Conservation (phyloP, 2,888 invertebrate species). For the Amblyteles armatorius region DNA sequence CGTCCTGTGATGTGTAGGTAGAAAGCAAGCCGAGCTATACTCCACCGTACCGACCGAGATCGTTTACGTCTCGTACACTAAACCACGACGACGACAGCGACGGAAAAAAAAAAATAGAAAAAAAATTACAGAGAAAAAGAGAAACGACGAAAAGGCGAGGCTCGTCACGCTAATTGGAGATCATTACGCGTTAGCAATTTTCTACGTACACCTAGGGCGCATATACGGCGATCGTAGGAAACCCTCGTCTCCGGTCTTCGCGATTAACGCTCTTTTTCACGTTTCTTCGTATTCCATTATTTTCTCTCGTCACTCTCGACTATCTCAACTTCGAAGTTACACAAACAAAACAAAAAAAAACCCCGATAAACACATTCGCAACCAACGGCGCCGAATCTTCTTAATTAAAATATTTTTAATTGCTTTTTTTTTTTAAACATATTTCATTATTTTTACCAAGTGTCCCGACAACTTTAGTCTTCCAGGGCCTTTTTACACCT, state of each 20-base stretch:
- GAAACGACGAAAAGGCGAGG: constrained; percentile 57
- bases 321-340: neutral
- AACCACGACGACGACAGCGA: constrained; percentile 45
- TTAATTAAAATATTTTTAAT: constrained; percentile 10
- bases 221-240: neutral
- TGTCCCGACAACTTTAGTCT: neutral
- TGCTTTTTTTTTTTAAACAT: neutral
- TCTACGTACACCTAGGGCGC: constrained; percentile 71
- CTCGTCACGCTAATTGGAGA: constrained; percentile 78
- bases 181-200: constrained; percentile 76
- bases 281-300: constrained; percentile 46
- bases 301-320: neutral
- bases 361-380: neutral
- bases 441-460: neutral
- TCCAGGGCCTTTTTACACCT: neutral
- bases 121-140: constrained; percentile 22
- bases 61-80: constrained; percentile 68
- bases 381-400: neutral
- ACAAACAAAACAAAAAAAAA: neutral
- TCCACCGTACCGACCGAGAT: constrained; percentile 40
- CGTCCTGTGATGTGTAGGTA: constrained; percentile 69
- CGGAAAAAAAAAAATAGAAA: constrained; percentile 14
- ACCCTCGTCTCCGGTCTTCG: constrained; percentile 19
- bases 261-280: constrained; percentile 39
- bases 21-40: constrained; percentile 61